Evolutionary conservation across 1,140 invertebrate species (phyloP).

Genomic region (Tigriopus japonicus): DNA sequence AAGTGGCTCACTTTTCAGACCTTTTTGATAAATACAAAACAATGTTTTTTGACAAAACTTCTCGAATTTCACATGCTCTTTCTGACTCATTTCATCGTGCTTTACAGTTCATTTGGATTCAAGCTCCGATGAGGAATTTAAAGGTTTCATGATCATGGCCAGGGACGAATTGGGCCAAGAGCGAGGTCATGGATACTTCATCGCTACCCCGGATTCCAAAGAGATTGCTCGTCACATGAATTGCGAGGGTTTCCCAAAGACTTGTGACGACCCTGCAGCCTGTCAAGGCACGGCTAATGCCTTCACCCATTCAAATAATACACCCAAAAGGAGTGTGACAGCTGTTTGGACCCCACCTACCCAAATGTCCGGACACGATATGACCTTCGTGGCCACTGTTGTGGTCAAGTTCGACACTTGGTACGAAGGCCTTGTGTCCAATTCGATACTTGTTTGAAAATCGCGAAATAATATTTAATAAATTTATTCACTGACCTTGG

Average conservation of each 20-base stretch:
- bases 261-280: not conserved
- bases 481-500: too few species aligned
- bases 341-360: slow-evolving; percentile 2
- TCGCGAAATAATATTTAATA: too few species aligned
- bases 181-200: slow-evolving; percentile 3
- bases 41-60: too few species aligned
- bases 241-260: not conserved
- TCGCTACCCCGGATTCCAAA: not conserved
- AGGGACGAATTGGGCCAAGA: not conserved
- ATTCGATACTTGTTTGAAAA: too few species aligned
- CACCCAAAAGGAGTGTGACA: not conserved
- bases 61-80: too few species aligned
- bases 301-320: not conserved
- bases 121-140: not conserved
- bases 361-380: not conserved
- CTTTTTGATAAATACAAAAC: too few species aligned
- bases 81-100: too few species aligned
- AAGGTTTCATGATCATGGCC: slow-evolving; percentile 5
- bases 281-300: slow-evolving; percentile 2
- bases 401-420: too few species aligned
- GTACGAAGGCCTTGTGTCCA: too few species aligned
- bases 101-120: too few species aligned
- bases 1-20: too few species aligned
- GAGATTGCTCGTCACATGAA: not conserved
- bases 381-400: too few species aligned